Conservation (phyloP, 1,140 invertebrate genomes). For the Aphelenchoides fujianensis region DNA sequence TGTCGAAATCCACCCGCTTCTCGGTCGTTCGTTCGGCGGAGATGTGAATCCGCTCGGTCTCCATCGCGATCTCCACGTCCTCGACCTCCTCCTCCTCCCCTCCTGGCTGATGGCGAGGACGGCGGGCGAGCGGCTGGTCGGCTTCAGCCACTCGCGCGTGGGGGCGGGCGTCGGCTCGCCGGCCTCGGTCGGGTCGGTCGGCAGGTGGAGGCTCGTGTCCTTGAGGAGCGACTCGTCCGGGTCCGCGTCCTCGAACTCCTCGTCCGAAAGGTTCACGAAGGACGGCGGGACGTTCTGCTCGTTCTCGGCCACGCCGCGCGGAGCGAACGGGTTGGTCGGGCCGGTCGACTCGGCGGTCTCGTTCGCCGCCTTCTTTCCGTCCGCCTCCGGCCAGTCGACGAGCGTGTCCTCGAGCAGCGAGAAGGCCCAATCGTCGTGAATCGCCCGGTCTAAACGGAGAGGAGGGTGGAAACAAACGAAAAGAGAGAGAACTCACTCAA, state of each 20-base stretch:
- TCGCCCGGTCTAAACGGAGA: conserved; percentile 8
- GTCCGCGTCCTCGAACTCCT: neutral
- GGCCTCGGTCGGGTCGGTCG: neutral
- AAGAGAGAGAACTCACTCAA: neutral
- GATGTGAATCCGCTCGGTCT: too few species aligned
- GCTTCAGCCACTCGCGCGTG: too few species aligned
- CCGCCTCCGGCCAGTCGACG: conserved; percentile 10
- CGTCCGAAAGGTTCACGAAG: neutral
- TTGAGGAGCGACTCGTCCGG: neutral
- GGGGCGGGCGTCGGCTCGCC: too few species aligned
- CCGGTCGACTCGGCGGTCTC: too few species aligned
- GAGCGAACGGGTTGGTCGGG: too few species aligned
- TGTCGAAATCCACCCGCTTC: neutral
- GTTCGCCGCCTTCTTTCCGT: neutral
- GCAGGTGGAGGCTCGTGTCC: neutral
- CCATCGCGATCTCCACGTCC: too few species aligned
- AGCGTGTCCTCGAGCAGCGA: conserved; percentile 7
- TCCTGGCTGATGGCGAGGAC: too few species aligned
- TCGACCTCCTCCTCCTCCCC: too few species aligned
- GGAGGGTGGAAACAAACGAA: neutral
- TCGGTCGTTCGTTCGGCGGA: too few species aligned
- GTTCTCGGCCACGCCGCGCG: neutral
- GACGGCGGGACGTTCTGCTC: neutral
- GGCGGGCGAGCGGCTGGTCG: too few species aligned
- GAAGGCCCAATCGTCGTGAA: conserved; percentile 8